Conservation (phyloP, 2,888 invertebrate species). For the Lomographa bimaculata region DNA sequence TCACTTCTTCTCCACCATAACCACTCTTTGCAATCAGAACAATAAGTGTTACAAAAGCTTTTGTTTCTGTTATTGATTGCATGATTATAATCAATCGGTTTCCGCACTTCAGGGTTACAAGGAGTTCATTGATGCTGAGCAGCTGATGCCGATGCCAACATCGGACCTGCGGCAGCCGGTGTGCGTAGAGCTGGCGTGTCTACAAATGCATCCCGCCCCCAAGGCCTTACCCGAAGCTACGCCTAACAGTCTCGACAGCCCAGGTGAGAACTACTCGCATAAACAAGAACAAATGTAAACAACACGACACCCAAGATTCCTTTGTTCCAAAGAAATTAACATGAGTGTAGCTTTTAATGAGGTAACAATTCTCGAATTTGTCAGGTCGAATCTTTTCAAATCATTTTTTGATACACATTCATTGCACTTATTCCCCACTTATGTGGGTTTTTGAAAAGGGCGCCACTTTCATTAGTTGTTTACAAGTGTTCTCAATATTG, state of each 20-base stretch:
- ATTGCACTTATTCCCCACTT: too few species aligned
- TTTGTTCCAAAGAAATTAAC: too few species aligned
- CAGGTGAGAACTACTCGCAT: constrained; percentile 52
- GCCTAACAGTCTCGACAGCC: constrained; percentile 78
- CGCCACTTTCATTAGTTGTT: constrained; percentile 31
- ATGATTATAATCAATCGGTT: constrained; percentile 5
- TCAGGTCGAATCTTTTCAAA: too few species aligned
- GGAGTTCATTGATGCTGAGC: constrained; percentile 95
- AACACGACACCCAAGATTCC: constrained; percentile 19
- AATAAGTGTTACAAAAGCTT: too few species aligned
- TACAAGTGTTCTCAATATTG: constrained; percentile 30
- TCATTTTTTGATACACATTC: too few species aligned
- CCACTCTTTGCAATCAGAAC: too few species aligned
- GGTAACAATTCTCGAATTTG: too few species aligned
- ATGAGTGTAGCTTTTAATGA: too few species aligned
- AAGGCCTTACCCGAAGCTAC: constrained; percentile 76
- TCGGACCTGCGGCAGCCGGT: constrained; percentile 93
- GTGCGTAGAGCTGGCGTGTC: constrained; percentile 90
- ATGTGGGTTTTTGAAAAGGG: too few species aligned
- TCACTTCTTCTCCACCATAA: too few species aligned
- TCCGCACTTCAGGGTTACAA: constrained; percentile 88
- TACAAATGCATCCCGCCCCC: constrained; percentile 84
- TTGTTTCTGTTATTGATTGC: constrained; percentile 14
- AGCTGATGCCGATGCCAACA: constrained; percentile 93
- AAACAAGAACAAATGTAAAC: constrained; percentile 38